Evolutionary conservation across 2,113 vertebrate genomes (phyloP).

Genomic region (Macaca mulatta): DNA sequence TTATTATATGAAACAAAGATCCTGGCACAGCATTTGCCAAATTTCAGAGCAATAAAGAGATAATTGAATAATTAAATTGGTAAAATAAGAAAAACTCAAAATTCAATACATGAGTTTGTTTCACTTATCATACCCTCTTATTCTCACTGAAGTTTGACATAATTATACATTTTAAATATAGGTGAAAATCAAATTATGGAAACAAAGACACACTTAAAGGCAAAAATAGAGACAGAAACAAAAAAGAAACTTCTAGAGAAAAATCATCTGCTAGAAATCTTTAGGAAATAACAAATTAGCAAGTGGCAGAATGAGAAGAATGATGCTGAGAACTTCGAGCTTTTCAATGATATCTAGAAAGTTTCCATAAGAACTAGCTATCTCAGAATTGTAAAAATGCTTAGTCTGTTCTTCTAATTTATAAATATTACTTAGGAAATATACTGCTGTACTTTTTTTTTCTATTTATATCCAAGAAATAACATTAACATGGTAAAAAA

Average conservation of each 20-base stretch:
- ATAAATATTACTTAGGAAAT: constrained; percentile 9
- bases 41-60: constrained; percentile 3
- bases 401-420: background rate
- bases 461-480: constrained; percentile 22
- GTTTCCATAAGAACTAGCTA: background rate
- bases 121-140: background rate
- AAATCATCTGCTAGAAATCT: background rate
- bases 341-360: background rate
- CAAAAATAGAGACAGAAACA: background rate
- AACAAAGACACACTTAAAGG: background rate
- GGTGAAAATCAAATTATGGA: background rate
- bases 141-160: background rate
- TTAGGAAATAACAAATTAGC: background rate
- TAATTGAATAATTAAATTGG: background rate
- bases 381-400: background rate
- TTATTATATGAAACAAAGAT: background rate
- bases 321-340: background rate
- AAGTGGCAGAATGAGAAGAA: background rate
- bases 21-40: background rate
- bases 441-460: background rate
- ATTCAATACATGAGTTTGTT: background rate
- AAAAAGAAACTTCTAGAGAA: background rate
- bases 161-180: background rate
- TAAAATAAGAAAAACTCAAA: background rate
- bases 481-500: background rate